Evolutionary conservation across 2,888 invertebrate genomes (phyloP), one percentile per base, ranked within the genome.

Genomic region (Epinotia demarniana): DNA sequence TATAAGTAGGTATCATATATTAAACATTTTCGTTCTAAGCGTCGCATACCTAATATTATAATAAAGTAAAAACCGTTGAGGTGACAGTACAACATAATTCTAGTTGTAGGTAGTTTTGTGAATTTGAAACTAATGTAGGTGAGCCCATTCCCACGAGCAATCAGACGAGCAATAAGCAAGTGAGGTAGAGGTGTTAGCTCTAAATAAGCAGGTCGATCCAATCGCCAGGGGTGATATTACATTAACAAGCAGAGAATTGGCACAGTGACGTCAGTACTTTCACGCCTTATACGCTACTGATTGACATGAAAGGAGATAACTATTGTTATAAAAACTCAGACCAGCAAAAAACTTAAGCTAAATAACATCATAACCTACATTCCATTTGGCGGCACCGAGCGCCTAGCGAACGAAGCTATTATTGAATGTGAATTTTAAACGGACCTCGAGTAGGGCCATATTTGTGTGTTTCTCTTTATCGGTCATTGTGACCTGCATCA

Each of bases 341-440:
- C 87, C 84, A 81, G 89, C 89, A 92, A 92, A 93, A 92, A 93
- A 89, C 85, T 86, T 82, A 86, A 84, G 87, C 92, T 89, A 91
- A 92, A 90, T 94, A 93, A 90, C 92, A 92, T 93, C 90, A 91
- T 93, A 93, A 93, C 93, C 94, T 92, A 93, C 90, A 93, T 94
- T 91, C 92, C 90, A 85, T 85, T 87, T 84, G 88, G 89, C 89
- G 86, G 89, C 84, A 86, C 81, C 84, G 84, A 86, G 86, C 87
- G 87, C 86, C 87, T 82, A 86, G 83, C 83, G 81, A 78, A 78
- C 84, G 85, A 81, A 81, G 83, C 82, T 86, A 82, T 86, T 87
- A 82, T 86, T 87, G 89, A 92, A 90, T 91, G 89, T 93, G 91
- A 91, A 90, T 93, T 92, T 91, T 92, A 93, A 92, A 87, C 86